Percentiles rank a stretch among this genome's conserved stretches.
Conservation (phyloP, 1,140 invertebrate genomes). For the Calliphora vicina region DNA sequence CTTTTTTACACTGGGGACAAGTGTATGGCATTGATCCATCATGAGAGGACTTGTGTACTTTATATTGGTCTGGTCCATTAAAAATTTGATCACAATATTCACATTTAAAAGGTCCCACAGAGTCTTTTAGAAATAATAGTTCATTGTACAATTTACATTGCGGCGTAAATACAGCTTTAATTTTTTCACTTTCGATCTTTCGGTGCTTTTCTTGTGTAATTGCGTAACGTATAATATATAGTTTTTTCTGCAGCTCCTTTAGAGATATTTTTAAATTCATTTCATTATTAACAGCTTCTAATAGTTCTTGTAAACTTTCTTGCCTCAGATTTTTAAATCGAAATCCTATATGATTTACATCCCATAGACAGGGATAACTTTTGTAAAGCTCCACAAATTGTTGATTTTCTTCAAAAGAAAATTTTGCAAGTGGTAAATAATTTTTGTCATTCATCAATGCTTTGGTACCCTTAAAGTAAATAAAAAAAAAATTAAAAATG, state of each 20-base stretch:
- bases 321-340: slow-evolving; percentile 23
- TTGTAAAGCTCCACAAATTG: slow-evolving; percentile 25
- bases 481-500: no score
- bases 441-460: background rate
- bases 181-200: background rate
- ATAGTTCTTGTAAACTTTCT: background rate
- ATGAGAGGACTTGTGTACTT: slow-evolving; percentile 44
- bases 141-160: slow-evolving; percentile 18
- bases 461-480: background rate
- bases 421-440: background rate
- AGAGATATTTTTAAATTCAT: background rate
- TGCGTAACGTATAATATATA: slow-evolving; percentile 21
- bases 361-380: slow-evolving; percentile 22
- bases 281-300: slow-evolving; percentile 6
- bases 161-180: background rate
- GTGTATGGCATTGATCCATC: slow-evolving; percentile 43
- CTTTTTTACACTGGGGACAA: slow-evolving; percentile 43
- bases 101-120: slow-evolving; percentile 44
- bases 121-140: slow-evolving; percentile 24
- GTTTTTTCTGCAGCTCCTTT: slow-evolving; percentile 14
- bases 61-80: slow-evolving; percentile 42
- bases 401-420: background rate
- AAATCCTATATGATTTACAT: slow-evolving; percentile 28
- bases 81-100: slow-evolving; percentile 40
- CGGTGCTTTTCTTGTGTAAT: slow-evolving; percentile 16